These are phyloP conservation scores for Sitta europaea DNA, from an alignment of 2,113 vertebrate species.

Conservation along the genomic window DNA sequence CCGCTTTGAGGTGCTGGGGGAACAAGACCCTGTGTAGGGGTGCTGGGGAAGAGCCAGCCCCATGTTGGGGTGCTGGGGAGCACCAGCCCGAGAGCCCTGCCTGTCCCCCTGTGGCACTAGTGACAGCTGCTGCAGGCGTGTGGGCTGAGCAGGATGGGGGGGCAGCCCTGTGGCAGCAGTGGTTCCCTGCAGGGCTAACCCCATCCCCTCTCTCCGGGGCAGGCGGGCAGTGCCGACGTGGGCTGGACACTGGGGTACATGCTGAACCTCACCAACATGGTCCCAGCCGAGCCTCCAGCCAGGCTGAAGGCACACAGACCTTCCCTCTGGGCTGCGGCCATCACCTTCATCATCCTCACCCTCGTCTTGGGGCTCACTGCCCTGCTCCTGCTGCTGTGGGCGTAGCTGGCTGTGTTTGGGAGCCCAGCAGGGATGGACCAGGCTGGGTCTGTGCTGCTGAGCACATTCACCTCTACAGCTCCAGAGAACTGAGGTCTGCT, in stretches of 20 bases:
- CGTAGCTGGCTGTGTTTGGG: neutral
- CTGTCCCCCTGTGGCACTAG: neutral
- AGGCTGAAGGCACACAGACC: conserved; percentile 59
- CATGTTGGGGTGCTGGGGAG: neutral
- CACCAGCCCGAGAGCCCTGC: accelerated
- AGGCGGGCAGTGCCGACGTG: conserved; percentile 75
- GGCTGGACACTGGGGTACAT: conserved; percentile 95
- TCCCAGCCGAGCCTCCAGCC: conserved; percentile 67
- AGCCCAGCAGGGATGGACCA: accelerated
- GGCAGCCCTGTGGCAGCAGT: neutral
- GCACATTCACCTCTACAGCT: neutral
- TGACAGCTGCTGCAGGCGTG: neutral
- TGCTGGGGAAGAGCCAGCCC: neutral
- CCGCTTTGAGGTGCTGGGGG: neutral
- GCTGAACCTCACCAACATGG: conserved; percentile 84
- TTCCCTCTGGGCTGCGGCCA: conserved; percentile 69
- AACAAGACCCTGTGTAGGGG: accelerated
- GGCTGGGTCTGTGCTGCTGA: neutral
- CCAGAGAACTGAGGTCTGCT: neutral
- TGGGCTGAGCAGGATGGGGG: neutral
- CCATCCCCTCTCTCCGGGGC: neutral
- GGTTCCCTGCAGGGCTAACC: neutral
- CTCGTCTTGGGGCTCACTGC: neutral
- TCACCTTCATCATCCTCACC: conserved; percentile 67
- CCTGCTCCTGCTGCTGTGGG: neutral